These are phyloP conservation scores for Synergus laeviventris DNA, from an alignment of 2,888 invertebrate species.

Conservation along the genomic window DNA sequence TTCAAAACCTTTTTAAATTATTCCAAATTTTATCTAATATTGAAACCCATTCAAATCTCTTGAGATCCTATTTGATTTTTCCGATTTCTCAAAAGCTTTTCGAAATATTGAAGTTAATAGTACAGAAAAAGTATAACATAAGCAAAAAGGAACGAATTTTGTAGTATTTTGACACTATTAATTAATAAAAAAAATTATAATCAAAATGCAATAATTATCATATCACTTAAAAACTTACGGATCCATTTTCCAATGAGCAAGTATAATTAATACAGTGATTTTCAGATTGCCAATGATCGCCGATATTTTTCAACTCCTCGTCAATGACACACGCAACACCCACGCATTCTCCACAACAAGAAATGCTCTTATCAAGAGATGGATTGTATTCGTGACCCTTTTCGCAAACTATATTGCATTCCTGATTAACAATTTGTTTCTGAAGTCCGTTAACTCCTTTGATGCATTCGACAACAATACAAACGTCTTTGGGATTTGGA, in stretches of 20 bases:
- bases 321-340: constrained; percentile 80
- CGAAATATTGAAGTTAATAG: too few species aligned
- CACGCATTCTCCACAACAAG: constrained; percentile 83
- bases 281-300: constrained; percentile 79
- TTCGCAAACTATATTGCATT: constrained; percentile 64
- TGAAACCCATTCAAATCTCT: too few species aligned
- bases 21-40: too few species aligned
- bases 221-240: constrained; percentile 70
- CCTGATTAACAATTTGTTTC: constrained; percentile 59
- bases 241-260: constrained; percentile 79
- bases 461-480: constrained; percentile 63
- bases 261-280: constrained; percentile 82
- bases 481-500: constrained; percentile 61
- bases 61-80: too few species aligned
- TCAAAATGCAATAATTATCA: not conserved
- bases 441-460: constrained; percentile 55
- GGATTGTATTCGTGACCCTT: constrained; percentile 81
- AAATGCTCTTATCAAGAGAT: constrained; percentile 69
- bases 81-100: too few species aligned
- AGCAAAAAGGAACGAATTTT: too few species aligned
- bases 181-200: constrained; percentile 17
- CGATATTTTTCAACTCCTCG: constrained; percentile 76
- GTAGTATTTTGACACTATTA: too few species aligned
- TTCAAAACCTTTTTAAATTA: too few species aligned
- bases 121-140: too few species aligned